phyloP scores from a whole-genome alignment of 1,140 invertebrate genomes.

The Drosophila prosaltans region DNA sequence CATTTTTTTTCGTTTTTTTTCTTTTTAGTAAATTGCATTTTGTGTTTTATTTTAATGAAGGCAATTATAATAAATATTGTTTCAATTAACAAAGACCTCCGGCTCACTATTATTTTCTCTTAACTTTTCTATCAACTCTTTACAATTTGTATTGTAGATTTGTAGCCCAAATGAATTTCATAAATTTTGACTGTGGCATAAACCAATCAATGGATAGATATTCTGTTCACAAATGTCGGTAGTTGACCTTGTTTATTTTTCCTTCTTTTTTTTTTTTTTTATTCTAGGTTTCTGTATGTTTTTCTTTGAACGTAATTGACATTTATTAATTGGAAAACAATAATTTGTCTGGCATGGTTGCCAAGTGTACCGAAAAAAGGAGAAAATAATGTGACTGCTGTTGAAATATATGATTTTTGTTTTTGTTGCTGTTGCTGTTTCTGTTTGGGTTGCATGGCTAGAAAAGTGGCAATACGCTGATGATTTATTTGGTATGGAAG shows the following conservation, averaged over 20 bases:
- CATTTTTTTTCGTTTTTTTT: too few species aligned
- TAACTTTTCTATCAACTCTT: too few species aligned
- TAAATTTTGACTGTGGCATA: slow-evolving; percentile 8
- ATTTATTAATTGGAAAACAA: slow-evolving; percentile 83
- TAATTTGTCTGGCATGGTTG: slow-evolving; percentile 68
- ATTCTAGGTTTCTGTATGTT: background rate
- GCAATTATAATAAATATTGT: too few species aligned
- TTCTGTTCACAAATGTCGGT: slow-evolving; percentile 5
- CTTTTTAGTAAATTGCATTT: too few species aligned
- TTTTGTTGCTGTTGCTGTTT: background rate
- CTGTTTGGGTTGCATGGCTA: background rate
- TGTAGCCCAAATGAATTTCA: background rate
- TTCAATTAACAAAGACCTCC: too few species aligned
- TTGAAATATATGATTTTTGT: background rate
- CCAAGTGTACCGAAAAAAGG: slow-evolving; percentile 44
- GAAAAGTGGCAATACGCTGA: slow-evolving; percentile 10
- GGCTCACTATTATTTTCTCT: too few species aligned
- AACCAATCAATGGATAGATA: slow-evolving; percentile 8
- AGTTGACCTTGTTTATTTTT: slow-evolving; percentile 64
- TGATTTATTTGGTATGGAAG: slow-evolving; percentile 60
- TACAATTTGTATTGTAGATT: too few species aligned
- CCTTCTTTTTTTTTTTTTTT: slow-evolving; percentile 1
- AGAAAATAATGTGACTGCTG: slow-evolving; percentile 31
- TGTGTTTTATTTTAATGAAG: too few species aligned
- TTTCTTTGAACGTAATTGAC: slow-evolving; percentile 69